A percentile compares a stretch with the other conserved stretches of the same genome.
Evolutionary conservation across 2,113 vertebrate genomes (phyloP).

Genomic region (Casuarius casuarius): DNA sequence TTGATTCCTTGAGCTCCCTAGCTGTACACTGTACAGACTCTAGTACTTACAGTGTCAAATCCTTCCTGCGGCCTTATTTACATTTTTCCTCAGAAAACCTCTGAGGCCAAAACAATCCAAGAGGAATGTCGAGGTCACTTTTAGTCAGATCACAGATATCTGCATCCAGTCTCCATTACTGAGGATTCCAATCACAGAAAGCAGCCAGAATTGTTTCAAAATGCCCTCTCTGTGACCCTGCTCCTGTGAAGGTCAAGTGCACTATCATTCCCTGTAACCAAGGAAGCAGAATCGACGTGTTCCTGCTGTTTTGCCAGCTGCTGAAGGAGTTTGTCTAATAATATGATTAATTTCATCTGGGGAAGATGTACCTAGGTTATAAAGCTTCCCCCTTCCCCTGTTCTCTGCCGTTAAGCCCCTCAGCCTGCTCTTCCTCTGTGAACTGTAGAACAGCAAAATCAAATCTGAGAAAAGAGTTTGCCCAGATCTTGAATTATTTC

Average conservation of each 20-base stretch:
- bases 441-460: neutral
- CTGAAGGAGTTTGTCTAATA: conserved; percentile 63
- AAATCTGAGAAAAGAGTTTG: neutral
- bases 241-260: conserved; percentile 77
- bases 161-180: conserved; percentile 21
- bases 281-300: conserved; percentile 65
- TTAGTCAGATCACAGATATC: neutral
- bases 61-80: conserved; percentile 59
- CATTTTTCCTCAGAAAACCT: conserved; percentile 59
- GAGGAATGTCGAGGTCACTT: neutral
- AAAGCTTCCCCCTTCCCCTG: neutral
- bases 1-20: neutral
- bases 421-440: neutral
- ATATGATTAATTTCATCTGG: conserved; percentile 51
- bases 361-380: neutral
- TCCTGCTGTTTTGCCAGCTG: conserved; percentile 64
- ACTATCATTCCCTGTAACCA: conserved; percentile 74
- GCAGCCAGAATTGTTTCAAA: conserved; percentile 58
- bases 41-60: conserved; percentile 56
- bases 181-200: conserved; percentile 42
- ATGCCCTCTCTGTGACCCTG: conserved; percentile 70
- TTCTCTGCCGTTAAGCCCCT: neutral
- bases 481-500: conserved; percentile 5
- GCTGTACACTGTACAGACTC: neutral
- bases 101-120: conserved; percentile 11